phyloP scores from a whole-genome alignment of 2,113 vertebrate species.

The Corythornis vintsioides region DNA sequence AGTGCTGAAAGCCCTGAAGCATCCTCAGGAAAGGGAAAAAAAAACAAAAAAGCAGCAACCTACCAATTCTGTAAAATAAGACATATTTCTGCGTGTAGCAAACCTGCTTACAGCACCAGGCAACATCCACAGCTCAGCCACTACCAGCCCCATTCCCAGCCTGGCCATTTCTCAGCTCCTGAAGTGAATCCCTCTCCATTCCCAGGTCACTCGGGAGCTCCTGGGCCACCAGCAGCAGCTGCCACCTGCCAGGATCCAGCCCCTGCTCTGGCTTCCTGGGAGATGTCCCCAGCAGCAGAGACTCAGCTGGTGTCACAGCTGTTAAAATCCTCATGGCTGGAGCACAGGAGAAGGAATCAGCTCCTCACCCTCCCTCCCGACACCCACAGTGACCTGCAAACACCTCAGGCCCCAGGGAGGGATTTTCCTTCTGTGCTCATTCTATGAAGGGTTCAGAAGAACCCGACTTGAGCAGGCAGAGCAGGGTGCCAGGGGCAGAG shows the following conservation, averaged over 20 bases:
- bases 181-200: background rate
- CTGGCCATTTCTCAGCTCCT: background rate
- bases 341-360: background rate
- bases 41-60: background rate
- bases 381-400: too few relatives aligned
- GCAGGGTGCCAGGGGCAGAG: background rate
- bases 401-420: accelerated
- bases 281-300: accelerated
- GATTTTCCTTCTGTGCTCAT: background rate
- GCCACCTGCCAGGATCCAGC: background rate
- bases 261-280: background rate
- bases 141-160: background rate
- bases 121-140: background rate
- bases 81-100: background rate
- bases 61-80: background rate
- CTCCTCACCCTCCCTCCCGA: background rate
- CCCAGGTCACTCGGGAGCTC: background rate
- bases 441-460: background rate
- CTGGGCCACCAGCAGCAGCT: background rate
- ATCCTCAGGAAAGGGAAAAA: background rate
- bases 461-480: accelerated
- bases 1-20: conserved; percentile 41
- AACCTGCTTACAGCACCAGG: background rate
- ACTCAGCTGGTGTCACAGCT: accelerated
- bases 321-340: background rate